These are phyloP conservation scores for Leucoma salicis DNA, from an alignment of 2,888 invertebrate genomes.

Conservation along the genomic window DNA sequence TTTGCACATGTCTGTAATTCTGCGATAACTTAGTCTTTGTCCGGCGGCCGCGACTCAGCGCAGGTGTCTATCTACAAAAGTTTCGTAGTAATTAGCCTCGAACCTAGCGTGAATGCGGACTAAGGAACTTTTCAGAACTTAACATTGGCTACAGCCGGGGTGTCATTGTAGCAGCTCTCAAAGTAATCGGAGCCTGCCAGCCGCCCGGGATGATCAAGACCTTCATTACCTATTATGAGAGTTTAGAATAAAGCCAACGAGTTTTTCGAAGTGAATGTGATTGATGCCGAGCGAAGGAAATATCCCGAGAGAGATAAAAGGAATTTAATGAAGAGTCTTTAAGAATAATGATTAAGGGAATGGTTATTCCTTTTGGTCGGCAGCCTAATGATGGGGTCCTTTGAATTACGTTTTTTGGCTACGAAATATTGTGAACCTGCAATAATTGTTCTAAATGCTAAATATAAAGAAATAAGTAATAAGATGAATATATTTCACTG, in stretches of 20 bases:
- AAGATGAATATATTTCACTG: conserved; percentile 35
- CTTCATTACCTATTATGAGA: conserved; percentile 82
- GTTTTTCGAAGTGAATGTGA: conserved; percentile 81
- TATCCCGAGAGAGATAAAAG: conserved; percentile 81
- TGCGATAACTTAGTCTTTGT: conserved; percentile 80
- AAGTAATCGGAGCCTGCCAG: conserved; percentile 77
- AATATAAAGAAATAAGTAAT: conserved; percentile 33
- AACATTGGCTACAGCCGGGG: conserved; percentile 73
- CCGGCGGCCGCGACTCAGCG: conserved; percentile 69
- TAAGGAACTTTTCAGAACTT: conserved; percentile 76
- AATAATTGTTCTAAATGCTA: conserved; percentile 62
- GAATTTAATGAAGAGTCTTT: conserved; percentile 82
- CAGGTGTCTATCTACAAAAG: conserved; percentile 82
- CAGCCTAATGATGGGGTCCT: conserved; percentile 75
- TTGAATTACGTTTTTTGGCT: conserved; percentile 73
- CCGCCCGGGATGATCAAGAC: conserved; percentile 73
- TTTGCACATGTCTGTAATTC: conserved; percentile 61
- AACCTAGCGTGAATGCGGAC: conserved; percentile 74
- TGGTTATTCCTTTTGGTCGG: conserved; percentile 79
- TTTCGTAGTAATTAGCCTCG: conserved; percentile 77
- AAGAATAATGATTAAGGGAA: conserved; percentile 82
- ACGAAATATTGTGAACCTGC: conserved; percentile 61
- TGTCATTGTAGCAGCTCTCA: conserved; percentile 75
- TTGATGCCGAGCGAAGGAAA: conserved; percentile 79
- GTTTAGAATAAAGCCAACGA: conserved; percentile 82